Evolutionary conservation across 2,797 vertebrate genomes (phyloP).

Genomic region (Tangara arthus): DNA sequence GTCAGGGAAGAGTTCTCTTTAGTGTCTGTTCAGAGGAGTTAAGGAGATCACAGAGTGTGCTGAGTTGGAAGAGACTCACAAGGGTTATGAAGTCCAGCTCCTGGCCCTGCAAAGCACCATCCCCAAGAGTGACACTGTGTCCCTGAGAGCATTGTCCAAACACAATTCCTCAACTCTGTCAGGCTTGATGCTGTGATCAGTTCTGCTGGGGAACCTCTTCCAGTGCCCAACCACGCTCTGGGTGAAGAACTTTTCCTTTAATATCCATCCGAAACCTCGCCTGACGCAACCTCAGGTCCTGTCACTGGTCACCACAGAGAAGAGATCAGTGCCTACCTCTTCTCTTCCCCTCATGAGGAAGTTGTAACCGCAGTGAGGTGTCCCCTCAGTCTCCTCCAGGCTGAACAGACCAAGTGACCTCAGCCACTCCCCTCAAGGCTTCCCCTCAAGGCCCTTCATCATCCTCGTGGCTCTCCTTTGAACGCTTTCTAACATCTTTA

Average conservation of each 20-base stretch:
- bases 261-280: background rate
- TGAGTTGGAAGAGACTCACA: background rate
- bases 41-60: background rate
- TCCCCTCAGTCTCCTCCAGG: background rate
- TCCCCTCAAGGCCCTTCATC: background rate
- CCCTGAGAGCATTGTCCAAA: background rate
- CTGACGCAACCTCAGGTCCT: background rate
- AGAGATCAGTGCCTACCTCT: background rate
- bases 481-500: rapidly evolving
- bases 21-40: background rate
- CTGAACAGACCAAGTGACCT: background rate
- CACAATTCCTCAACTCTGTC: background rate
- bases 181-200: background rate
- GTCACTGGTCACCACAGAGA: too few relatives aligned
- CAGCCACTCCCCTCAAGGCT: background rate
- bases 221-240: rapidly evolving
- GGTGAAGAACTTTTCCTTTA: background rate
- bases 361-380: rapidly evolving
- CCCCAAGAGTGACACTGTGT: background rate
- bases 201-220: background rate
- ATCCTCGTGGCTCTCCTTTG: rapidly evolving
- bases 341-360: rapidly evolving
- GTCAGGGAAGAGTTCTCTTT: background rate
- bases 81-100: background rate
- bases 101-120: too few relatives aligned